Evolutionary conservation across 2,797 vertebrate species (phyloP).

Genomic region (Potorous gilbertii): DNA sequence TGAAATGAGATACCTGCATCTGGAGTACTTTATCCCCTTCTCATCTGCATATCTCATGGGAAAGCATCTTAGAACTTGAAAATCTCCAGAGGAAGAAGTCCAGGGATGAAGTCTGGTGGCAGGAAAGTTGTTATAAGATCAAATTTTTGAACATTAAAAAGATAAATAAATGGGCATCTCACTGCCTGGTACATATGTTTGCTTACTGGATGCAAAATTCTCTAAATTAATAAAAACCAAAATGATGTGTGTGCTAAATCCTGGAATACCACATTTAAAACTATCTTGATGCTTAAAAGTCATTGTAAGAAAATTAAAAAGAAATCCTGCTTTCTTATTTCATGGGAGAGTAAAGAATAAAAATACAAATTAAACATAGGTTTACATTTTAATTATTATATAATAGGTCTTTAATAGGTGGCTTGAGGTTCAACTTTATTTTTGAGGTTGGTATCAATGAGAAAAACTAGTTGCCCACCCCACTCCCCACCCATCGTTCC

Average conservation of each 20-base stretch:
- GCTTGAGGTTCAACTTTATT: background rate
- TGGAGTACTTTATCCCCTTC: background rate
- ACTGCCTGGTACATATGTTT: background rate
- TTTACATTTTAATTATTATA: background rate
- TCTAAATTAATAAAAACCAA: background rate
- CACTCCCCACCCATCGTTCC: background rate
- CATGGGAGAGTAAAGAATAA: background rate
- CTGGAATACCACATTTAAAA: background rate
- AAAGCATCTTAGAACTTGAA: background rate
- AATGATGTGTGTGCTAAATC: background rate
- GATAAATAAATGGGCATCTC: background rate
- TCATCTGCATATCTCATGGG: background rate
- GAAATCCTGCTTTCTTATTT: background rate
- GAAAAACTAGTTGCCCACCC: background rate
- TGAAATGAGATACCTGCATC: background rate
- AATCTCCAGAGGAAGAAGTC: background rate
- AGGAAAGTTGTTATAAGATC: background rate
- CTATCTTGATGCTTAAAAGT: background rate
- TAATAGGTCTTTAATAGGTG: background rate
- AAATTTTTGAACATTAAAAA: background rate
- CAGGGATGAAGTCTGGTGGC: background rate
- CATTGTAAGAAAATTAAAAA: background rate
- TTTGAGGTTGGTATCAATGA: background rate
- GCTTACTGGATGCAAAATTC: background rate
- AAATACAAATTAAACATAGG: background rate